Base-by-base conservation (phyloP, 2,888 invertebrate genomes). In the Tinea trinotella region DNA sequence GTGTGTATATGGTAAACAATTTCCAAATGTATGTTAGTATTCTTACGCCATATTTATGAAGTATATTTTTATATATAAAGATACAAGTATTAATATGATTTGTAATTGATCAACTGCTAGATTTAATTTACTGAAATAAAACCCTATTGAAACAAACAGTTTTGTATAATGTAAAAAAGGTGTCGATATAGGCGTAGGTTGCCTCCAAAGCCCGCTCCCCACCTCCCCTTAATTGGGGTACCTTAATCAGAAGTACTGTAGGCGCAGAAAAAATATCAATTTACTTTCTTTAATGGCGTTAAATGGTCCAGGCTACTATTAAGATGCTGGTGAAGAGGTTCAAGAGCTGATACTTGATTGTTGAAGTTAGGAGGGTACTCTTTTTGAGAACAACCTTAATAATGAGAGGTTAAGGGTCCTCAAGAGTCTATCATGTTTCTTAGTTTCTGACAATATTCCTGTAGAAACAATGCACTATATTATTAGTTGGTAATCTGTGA, bases 261-360 rank as follows among this genome's bases (percentile, higher is more conserved):
- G 3, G 30, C 30, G 30, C 30, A 30, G 30, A 15, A 55, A 56
- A 56, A 56, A 56, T 56, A 56, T 54, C 54, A 56, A 50, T 54
- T 56, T 56, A 54, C 49, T 56, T 50, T 49, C 20, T 46, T 22
- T 55, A 55, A 52, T 13, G 44, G 60, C 60, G 64, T 64, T 66
- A 63, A 70, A 64, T 62, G 68, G 62, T 62, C 62, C 61, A 59
- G 62, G 62, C 60, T 65, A 71, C 76, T 72, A 76, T 80, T 77
- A 75, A 65, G 68, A 67, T 66, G 64, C 58, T 61, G 57, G 57
- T 63, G 61, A 61, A 74, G 73, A 60, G 70, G 64, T 73, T 79
- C 73, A 71, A 79, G 78, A 66, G 72, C 56, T 67, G 70, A 65
- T 74, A 67, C 71, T 77, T 77, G 79, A 80, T 78, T 76, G 72